Evolutionary conservation across 2,797 vertebrate genomes (phyloP).

Genomic region (Lithobates sylvaticus): DNA sequence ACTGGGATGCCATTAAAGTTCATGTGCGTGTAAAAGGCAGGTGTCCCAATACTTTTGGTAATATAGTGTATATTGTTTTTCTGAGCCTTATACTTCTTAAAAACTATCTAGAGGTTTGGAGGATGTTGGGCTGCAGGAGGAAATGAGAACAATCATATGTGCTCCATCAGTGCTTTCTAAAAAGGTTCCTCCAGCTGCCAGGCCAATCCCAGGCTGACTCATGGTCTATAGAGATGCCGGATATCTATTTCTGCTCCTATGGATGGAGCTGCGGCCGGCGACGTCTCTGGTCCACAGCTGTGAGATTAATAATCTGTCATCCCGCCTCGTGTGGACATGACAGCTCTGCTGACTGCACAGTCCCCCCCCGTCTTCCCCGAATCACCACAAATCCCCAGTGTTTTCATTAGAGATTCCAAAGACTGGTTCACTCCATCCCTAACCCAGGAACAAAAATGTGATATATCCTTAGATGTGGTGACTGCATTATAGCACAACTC

Average conservation of each 20-base stretch:
- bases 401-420: neutral
- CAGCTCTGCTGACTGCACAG: neutral
- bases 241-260: conserved; percentile 18
- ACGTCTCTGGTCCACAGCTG: conserved; percentile 3
- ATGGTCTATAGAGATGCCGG: conserved; percentile 2
- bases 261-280: neutral
- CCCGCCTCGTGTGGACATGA: neutral
- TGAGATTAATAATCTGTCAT: neutral
- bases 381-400: neutral
- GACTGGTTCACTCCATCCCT: neutral
- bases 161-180: neutral
- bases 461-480: too few species aligned
- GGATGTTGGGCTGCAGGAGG: neutral
- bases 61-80: too few species aligned
- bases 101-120: neutral
- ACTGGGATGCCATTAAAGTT: too few species aligned
- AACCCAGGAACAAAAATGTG: too few species aligned
- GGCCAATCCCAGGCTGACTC: conserved; percentile 24
- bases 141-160: conserved; percentile 3
- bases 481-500: too few species aligned
- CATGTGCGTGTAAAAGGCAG: too few species aligned
- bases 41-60: too few species aligned
- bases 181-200: neutral
- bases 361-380: neutral
- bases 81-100: neutral